These are phyloP conservation scores for Cotesia chilonis DNA, from an alignment of 1,140 invertebrate genomes.

Conservation along the genomic window DNA sequence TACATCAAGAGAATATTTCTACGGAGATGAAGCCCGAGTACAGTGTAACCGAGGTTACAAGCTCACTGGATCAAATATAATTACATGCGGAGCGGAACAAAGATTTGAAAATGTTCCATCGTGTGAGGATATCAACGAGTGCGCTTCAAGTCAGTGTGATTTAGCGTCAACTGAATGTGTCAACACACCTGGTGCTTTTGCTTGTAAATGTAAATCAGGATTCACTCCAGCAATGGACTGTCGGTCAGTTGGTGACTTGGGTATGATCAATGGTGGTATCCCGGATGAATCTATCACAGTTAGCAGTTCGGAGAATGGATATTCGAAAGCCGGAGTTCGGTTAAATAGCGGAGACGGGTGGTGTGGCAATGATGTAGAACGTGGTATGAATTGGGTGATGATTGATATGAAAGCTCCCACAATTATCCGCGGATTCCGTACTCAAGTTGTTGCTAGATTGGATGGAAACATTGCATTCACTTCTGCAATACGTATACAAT, in stretches of 20 bases:
- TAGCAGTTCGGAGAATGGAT: conserved; percentile 82
- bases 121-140: conserved; percentile 95
- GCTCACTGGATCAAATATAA: conserved; percentile 83
- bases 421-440: conserved; percentile 87
- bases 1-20: conserved; percentile 78
- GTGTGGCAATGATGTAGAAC: conserved; percentile 87
- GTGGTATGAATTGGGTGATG: conserved; percentile 87
- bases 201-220: conserved; percentile 87
- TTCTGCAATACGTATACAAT: conserved; percentile 85
- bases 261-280: conserved; percentile 87
- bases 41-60: conserved; percentile 92
- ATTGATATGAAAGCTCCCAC: conserved; percentile 91
- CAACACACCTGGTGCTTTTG: conserved; percentile 90
- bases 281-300: conserved; percentile 89
- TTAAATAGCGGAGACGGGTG: conserved; percentile 85
- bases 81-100: conserved; percentile 87
- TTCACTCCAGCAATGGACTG: conserved; percentile 90
- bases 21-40: conserved; percentile 89
- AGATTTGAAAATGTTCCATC: conserved; percentile 84
- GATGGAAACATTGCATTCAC: conserved; percentile 87
- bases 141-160: conserved; percentile 87
- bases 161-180: conserved; percentile 89
- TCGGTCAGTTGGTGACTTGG: conserved; percentile 86
- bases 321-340: conserved; percentile 81
- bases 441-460: conserved; percentile 82